phyloP scores from a whole-genome alignment of 2,888 invertebrate species.

The Cerceris rybyensis region DNA sequence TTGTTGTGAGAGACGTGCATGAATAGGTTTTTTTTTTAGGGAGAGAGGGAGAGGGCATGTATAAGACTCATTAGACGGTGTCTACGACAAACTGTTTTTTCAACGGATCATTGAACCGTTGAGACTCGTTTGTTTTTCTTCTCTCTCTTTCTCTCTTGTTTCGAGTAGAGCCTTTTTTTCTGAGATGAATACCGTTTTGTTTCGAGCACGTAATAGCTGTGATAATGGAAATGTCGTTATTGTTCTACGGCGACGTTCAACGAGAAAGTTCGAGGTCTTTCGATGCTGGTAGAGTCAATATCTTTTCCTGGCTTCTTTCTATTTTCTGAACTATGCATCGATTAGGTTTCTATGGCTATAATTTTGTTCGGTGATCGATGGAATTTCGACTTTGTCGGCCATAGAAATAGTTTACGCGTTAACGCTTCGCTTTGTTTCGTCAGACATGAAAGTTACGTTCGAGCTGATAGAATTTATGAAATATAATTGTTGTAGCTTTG shows the following conservation, averaged over 20 bases:
- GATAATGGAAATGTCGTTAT: slow-evolving; percentile 6
- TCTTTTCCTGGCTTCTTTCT: background rate
- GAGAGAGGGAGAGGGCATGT: background rate
- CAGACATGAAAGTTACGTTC: too few species aligned
- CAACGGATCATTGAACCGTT: background rate
- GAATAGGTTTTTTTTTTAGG: background rate
- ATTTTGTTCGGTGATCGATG: background rate
- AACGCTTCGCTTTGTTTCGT: too few species aligned
- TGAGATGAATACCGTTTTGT: background rate
- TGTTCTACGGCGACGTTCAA: background rate
- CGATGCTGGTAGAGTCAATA: background rate
- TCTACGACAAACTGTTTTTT: background rate
- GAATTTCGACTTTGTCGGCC: background rate
- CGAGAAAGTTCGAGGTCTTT: background rate
- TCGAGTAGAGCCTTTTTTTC: background rate
- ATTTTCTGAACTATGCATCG: background rate
- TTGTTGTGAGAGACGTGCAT: background rate
- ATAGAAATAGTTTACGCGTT: too few species aligned
- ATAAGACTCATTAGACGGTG: background rate
- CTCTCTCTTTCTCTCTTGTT: background rate
- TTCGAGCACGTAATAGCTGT: background rate
- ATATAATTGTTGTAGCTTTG: too few species aligned
- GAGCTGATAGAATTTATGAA: too few species aligned
- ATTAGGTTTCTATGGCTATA: rapidly evolving
- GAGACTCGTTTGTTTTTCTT: background rate